These are phyloP conservation scores for Carpatolechia fugitivella DNA, from an alignment of 2,888 invertebrate species.

Conservation along the genomic window DNA sequence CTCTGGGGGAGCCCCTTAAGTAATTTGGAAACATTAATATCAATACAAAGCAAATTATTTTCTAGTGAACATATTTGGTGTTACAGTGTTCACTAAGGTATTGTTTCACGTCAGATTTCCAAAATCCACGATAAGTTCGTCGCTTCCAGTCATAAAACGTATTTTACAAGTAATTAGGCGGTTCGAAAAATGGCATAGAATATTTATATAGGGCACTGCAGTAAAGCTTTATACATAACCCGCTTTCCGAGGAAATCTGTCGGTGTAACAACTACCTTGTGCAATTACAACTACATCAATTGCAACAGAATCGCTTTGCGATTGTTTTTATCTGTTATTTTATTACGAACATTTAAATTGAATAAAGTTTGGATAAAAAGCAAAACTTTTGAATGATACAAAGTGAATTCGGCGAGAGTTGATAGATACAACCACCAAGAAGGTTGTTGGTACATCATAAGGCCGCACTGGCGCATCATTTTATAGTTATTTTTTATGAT, in stretches of 20 bases:
- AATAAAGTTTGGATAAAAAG: neutral
- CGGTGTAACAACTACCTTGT: neutral
- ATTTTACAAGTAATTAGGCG: neutral
- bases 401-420: neutral
- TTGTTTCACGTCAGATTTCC: slow-evolving; percentile 1
- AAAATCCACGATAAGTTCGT: neutral
- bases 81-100: neutral
- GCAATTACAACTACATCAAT: neutral
- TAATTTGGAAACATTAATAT: slow-evolving; percentile 9
- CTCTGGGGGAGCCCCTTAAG: no score
- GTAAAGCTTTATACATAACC: neutral
- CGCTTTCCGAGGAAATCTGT: neutral
- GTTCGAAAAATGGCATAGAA: slow-evolving; percentile 5
- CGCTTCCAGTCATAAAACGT: neutral
- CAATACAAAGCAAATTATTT: slow-evolving; percentile 8
- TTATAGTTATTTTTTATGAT: no score
- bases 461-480: no score
- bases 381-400: neutral
- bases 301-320: slow-evolving; percentile 3
- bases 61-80: slow-evolving; percentile 1
- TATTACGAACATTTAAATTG: no score
- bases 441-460: no score
- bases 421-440: no score
- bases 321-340: neutral
- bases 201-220: neutral